Conservation (phyloP, 2,113 vertebrate species). For the Labrus mixtus region DNA sequence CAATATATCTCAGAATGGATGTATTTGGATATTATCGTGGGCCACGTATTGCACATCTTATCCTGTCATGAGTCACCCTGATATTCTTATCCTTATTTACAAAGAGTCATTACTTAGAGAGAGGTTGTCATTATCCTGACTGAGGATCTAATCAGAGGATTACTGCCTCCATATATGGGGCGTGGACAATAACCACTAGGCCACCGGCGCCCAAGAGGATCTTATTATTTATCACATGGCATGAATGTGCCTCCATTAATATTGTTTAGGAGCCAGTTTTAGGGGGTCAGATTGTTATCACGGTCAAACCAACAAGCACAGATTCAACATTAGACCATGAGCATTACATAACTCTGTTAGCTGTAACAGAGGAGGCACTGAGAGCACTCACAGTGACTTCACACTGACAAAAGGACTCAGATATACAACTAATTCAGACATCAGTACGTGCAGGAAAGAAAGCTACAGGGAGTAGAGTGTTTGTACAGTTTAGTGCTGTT, state of each 20-base stretch:
- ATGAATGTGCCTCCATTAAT: not conserved
- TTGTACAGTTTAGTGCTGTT: slow-evolving; percentile 4
- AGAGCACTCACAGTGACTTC: not conserved
- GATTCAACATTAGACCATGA: slow-evolving; percentile 40
- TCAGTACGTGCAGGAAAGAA: not conserved
- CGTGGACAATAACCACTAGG: not conserved
- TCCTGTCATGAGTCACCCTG: too few relatives aligned
- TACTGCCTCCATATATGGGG: too few relatives aligned
- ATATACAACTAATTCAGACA: too few relatives aligned
- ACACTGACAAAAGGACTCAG: not conserved
- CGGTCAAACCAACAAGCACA: slow-evolving; percentile 19
- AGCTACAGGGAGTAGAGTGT: not conserved
- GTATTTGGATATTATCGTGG: too few relatives aligned
- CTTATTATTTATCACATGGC: not conserved
- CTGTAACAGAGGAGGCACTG: not conserved
- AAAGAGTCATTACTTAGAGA: too few relatives aligned
- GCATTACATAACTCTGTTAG: slow-evolving; percentile 47
- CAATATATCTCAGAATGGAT: too few relatives aligned
- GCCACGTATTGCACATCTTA: too few relatives aligned
- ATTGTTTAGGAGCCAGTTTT: not conserved
- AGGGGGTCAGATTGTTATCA: slow-evolving; percentile 6
- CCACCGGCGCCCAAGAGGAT: not conserved
- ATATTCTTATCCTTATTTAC: too few relatives aligned
- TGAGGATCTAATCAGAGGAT: too few relatives aligned
- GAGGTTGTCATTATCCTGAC: too few relatives aligned